Conservation (phyloP, 2,888 invertebrate species). For the Pandemis cinnamomeana region DNA sequence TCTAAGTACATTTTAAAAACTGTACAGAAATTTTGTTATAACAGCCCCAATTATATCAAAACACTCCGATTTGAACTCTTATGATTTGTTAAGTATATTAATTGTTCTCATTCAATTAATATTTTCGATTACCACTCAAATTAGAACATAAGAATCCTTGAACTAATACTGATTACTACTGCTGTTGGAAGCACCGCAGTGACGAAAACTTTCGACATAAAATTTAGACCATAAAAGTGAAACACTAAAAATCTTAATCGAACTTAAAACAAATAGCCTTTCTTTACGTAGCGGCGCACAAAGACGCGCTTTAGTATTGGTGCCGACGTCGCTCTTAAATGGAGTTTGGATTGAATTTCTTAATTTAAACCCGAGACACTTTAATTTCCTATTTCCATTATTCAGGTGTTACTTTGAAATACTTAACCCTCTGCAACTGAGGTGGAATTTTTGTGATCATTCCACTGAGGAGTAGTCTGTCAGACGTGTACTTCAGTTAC, state of each 20-base stretch:
- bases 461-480: too few species aligned
- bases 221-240: slow-evolving; percentile 13
- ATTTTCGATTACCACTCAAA: too few species aligned
- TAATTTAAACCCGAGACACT: slow-evolving; percentile 38
- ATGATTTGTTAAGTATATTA: too few species aligned
- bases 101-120: too few species aligned
- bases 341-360: slow-evolving; percentile 39
- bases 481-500: too few species aligned
- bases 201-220: slow-evolving; percentile 8
- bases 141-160: neutral
- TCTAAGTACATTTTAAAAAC: too few species aligned
- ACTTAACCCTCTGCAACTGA: too few species aligned
- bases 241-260: slow-evolving; percentile 20
- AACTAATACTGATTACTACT: neutral
- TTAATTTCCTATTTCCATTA: slow-evolving; percentile 40
- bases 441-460: too few species aligned
- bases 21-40: too few species aligned
- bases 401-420: slow-evolving; percentile 38
- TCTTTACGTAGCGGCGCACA: slow-evolving; percentile 13
- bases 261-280: slow-evolving; percentile 30
- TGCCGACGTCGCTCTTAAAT: slow-evolving; percentile 20
- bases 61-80: too few species aligned
- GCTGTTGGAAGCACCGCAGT: neutral
- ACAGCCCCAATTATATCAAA: too few species aligned
- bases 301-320: slow-evolving; percentile 17